Evolutionary conservation across 2,797 vertebrate species (phyloP), one percentile per base, ranked within the genome.

Genomic region (Scolopax bukidnonensis): DNA sequence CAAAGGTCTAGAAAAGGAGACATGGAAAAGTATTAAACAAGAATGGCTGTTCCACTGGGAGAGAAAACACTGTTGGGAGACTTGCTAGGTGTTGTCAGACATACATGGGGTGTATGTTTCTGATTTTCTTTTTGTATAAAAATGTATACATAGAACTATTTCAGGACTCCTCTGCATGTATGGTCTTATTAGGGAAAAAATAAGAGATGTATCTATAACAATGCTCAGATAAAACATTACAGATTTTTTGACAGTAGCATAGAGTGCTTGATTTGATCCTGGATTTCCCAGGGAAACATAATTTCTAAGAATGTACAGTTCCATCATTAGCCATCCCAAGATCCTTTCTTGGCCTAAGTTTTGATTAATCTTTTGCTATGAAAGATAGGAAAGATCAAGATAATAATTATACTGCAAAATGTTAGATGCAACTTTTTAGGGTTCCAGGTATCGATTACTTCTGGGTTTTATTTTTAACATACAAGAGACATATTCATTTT

Each of bases 401-500:
- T 4, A 61, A 10, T 45, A 75, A 87, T 73, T 87, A 47, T 20
- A 81, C 18, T 43, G 47, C 21, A 70, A 86, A 86, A 85, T 10
- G 4, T 67, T 77, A 77, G 23, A 27, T 87, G 19, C 27, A 69
- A 40, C 10, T 36, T 93, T 70, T 74, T 54, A 79, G 28, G 8
- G 4, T 80, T 94, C 17, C 8, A 83, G n/a, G 32, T 61, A 87
- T 48, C 50, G 84, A 5, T 33, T 41, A 19, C 45, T 93, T 83
- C 36, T 80, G 53, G 17, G 40, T 33, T 95, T 95, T 84, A 74
- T 28, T 80, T 91, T 87, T 83, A 82, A 67, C 76, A 64, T 59
- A 91, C 25, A 93, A 48, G 20, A 64, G 11, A 54, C 32, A 51
- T 95, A 91, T 74, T 57, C 60, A 92, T 92, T 93, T 93, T 82